phyloP scores from a whole-genome alignment of 2,888 invertebrate genomes.

The Agrypnus murinus region DNA sequence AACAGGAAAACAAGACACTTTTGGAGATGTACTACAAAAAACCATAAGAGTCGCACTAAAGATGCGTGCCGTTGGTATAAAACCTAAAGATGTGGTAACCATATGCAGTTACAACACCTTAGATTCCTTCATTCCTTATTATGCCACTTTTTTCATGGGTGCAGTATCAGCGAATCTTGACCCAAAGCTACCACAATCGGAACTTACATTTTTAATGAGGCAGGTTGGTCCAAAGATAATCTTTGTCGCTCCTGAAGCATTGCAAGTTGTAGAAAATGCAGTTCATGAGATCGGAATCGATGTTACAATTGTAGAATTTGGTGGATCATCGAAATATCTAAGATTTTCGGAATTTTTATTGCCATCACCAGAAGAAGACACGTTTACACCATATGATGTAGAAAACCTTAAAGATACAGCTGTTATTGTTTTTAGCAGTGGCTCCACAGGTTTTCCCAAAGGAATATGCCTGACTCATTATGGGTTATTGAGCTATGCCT shows the following conservation, averaged over 20 bases:
- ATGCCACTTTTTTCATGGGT: constrained; percentile 72
- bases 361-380: constrained; percentile 48
- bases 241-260: constrained; percentile 29
- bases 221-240: too few relatives aligned
- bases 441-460: too few relatives aligned
- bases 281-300: constrained; percentile 55
- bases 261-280: constrained; percentile 51
- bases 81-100: constrained; percentile 70
- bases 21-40: constrained; percentile 59
- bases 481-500: constrained; percentile 20
- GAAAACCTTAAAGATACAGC: constrained; percentile 48
- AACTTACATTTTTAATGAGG: constrained; percentile 59
- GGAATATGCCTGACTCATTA: constrained; percentile 54
- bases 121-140: constrained; percentile 70
- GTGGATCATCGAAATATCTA: constrained; percentile 49
- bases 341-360: constrained; percentile 54
- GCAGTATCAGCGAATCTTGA: constrained; percentile 61
- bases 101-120: constrained; percentile 71
- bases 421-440: constrained; percentile 57
- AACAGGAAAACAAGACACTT: constrained; percentile 63
- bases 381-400: constrained; percentile 47
- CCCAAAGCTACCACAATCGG: constrained; percentile 55
- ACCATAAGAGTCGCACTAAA: not conserved
- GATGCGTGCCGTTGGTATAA: constrained; percentile 63
- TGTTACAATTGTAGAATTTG: constrained; percentile 62